phyloP scores from a whole-genome alignment of 2,113 vertebrate genomes.

The Zosterops japonicus region DNA sequence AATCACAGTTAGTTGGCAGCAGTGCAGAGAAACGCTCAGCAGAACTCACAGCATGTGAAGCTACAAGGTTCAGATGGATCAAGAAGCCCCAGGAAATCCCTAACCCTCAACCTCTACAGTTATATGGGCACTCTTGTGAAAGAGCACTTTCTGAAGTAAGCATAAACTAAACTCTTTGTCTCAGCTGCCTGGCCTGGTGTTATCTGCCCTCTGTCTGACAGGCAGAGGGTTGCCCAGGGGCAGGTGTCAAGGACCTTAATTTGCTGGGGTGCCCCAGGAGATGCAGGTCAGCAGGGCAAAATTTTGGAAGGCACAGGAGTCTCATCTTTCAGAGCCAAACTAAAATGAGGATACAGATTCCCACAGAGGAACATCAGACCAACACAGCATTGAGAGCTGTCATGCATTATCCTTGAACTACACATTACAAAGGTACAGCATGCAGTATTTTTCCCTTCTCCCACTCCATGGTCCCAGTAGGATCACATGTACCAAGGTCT shows the following conservation, averaged over 20 bases:
- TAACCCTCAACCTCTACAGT: neutral
- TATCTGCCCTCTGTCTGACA: neutral
- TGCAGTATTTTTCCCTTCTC: neutral
- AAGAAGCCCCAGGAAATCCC: neutral
- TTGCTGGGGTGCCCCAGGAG: neutral
- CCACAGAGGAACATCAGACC: neutral
- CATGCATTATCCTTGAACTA: neutral
- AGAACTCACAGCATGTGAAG: neutral
- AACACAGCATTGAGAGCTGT: neutral
- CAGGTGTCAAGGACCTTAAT: neutral
- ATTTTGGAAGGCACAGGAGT: neutral
- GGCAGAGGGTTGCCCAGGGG: neutral
- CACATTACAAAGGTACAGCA: neutral
- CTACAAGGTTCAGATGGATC: neutral
- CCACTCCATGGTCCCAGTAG: neutral
- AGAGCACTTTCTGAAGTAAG: neutral
- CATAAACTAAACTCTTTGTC: neutral
- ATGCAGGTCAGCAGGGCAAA: neutral
- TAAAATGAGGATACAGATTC: neutral
- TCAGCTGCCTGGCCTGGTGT: neutral
- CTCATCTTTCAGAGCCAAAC: neutral
- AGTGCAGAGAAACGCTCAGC: neutral
- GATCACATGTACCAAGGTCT: neutral
- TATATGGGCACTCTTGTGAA: neutral
- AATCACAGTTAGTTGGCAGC: slow-evolving; percentile 31